Base-by-base conservation (phyloP, 2,113 vertebrate species). In the Trichomycterus rosablanca region DNA sequence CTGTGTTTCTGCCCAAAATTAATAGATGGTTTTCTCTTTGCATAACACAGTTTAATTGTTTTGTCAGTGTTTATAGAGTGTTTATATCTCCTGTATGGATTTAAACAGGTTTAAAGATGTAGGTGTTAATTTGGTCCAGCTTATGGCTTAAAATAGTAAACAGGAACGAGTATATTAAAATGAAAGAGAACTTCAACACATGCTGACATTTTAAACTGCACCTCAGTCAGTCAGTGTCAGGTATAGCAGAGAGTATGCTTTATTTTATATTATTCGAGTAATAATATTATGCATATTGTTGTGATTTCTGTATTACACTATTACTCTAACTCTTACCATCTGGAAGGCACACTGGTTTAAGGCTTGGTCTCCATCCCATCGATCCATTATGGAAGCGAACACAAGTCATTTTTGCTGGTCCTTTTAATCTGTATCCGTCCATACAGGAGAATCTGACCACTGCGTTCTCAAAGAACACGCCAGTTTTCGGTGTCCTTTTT, bases 351-450 rank as follows among this genome's bases (percentile, higher is more conserved):
- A 86, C 28, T 26, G 89, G 80, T 73, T 75, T 85, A 63, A 89
- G 84, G 9, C 78, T 87, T 48, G 91, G 90, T 76, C 87, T 79
- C 91, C 90, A 93, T 74, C 81, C 84, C 20, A 90, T 71, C 24
- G 86, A 89, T 56, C 90, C 90, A 9, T 92, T 89, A 46, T 84
- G 60, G 59, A 83, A 76, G 71, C 81, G 86, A 69, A 83, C 67
- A 20, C 91, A 93, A 63, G 87, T 80, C 63, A 89, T 84, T 82
- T 91, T 90, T 5, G 80, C 57, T 23, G 87, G 84, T 34, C 91
- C 91, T 42, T 86, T 89, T 68, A 93, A 84, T 54, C 76, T 86
- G 74, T 89, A 92, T 60, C 91, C 89, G 2, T 85, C 85, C 39
- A 84, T 78, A 79, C 91, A 93, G 39, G 87, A 86, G 72, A 87